Evolutionary conservation across 1,140 invertebrate genomes (phyloP).

Genomic region (Euwallacea fornicatus): DNA sequence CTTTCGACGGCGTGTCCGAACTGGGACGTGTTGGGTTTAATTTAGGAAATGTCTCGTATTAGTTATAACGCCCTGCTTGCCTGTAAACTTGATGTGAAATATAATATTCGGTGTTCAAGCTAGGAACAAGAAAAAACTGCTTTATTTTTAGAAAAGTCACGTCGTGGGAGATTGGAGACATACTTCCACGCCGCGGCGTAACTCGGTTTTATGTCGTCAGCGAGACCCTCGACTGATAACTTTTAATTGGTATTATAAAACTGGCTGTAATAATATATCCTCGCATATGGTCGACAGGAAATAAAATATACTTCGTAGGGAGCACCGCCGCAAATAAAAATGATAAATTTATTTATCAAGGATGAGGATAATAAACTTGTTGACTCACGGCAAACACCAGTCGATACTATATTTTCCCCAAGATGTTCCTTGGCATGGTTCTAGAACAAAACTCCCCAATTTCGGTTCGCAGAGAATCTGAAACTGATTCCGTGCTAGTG

Average conservation of each 20-base stretch:
- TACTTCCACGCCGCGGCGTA: conserved; percentile 14
- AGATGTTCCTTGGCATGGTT: too few relatives aligned
- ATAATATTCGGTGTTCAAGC: not conserved
- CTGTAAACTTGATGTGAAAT: not conserved
- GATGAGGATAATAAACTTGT: too few relatives aligned
- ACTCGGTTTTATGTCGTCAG: conserved; percentile 22
- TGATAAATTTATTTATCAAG: too few relatives aligned
- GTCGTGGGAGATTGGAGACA: conserved; percentile 30
- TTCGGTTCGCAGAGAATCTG: too few relatives aligned
- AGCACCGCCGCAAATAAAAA: too few relatives aligned
- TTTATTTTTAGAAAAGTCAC: conserved; percentile 37
- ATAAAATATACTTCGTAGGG: conserved; percentile 11
- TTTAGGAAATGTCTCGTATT: not conserved
- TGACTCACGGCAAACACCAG: too few relatives aligned
- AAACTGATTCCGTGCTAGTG: too few relatives aligned
- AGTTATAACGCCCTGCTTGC: not conserved
- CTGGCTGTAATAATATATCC: conserved; percentile 35
- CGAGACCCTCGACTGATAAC: conserved; percentile 31
- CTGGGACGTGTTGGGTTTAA: not conserved
- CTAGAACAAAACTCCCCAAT: too few relatives aligned
- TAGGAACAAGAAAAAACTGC: conserved; percentile 16
- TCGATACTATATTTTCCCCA: too few relatives aligned
- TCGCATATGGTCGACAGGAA: conserved; percentile 27
- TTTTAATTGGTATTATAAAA: conserved; percentile 38
- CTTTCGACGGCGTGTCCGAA: conserved; percentile 9